Base-by-base conservation (phyloP, 2,797 vertebrate genomes). In the Mus caroli region DNA sequence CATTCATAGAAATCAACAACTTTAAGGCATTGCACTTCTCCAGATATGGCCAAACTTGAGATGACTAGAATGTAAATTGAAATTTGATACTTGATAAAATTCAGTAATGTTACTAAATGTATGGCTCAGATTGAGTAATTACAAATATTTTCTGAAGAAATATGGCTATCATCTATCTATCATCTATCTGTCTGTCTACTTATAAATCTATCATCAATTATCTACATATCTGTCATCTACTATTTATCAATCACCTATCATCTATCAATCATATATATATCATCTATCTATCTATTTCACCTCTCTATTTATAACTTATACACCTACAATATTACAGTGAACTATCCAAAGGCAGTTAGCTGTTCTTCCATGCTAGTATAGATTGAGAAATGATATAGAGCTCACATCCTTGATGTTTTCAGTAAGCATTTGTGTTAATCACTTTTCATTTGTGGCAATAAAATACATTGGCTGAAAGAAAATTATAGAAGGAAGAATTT, bases 1-100 rank as follows among this genome's bases (percentile, higher is more conserved):
- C 46, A 40, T 94, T 24, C 60, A 6, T 22, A 40, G 83, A 97
- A 95, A 95, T 97, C 92, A 96, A 1, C 86, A 97, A 64, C 13
- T 92, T 90, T 86, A 97, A 84, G n/a, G 88, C n/a, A 71, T 91
- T 71, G 58, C 9, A 95, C 31, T 83, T 94, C 71, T 97, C 43
- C 6, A 96, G 87, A 87, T 58, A 80, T 43, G n/a, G 84, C 64
- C 71, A 76, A 60, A 43, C 40, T 94, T 88, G 75, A 91, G 62
- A 85, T 14, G 78, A 52, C 73, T 94, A 50, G 93, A 92, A 95
- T 52, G 62, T 89, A 28, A 96, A 73, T n/a, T 94, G 43, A 96
- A 95, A 96, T 85, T 43, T 60, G 85, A 96, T 46, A 31, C 6
- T 1, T 76, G 34, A 24, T 90, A 94, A 95, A 88, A 91, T 82